These are phyloP conservation scores for Benitochromis conjunctus DNA, from an alignment of 2,113 vertebrate genomes.

Conservation along the genomic window DNA sequence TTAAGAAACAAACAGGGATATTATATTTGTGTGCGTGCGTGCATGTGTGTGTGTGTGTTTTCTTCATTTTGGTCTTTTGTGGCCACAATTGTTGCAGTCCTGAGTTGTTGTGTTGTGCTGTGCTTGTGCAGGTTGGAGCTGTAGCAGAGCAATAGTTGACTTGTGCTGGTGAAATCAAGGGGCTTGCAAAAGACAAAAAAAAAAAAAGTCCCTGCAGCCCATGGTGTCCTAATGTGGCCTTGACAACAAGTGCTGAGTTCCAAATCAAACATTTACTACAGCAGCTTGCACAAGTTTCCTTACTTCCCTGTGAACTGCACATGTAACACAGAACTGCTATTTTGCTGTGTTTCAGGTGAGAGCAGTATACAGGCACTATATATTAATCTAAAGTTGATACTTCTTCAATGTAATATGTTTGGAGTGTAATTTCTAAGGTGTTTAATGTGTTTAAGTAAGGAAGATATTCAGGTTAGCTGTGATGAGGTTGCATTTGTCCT, in stretches of 20 bases:
- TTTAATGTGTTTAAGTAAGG: background rate
- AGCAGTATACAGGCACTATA: rapidly evolving
- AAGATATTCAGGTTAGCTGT: background rate
- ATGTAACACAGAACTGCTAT: background rate
- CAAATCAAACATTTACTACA: background rate
- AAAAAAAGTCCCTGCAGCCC: background rate
- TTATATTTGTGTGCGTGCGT: background rate
- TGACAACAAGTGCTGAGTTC: rapidly evolving
- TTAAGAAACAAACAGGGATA: too few species aligned
- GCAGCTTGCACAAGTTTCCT: background rate
- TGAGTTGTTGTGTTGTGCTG: background rate
- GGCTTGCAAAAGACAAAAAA: background rate
- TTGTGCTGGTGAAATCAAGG: background rate
- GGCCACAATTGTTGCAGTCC: background rate
- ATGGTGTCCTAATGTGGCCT: background rate
- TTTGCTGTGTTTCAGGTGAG: background rate
- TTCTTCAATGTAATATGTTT: background rate
- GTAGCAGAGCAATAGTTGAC: background rate
- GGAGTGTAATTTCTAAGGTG: too few species aligned
- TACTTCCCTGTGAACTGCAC: background rate
- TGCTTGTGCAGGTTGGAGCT: background rate
- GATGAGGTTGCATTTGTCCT: background rate
- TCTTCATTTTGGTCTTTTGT: background rate
- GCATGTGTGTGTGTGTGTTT: too few species aligned
- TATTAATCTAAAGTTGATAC: background rate